phyloP scores from a whole-genome alignment of 2,888 invertebrate species.

The Spilosoma lubricipeda region DNA sequence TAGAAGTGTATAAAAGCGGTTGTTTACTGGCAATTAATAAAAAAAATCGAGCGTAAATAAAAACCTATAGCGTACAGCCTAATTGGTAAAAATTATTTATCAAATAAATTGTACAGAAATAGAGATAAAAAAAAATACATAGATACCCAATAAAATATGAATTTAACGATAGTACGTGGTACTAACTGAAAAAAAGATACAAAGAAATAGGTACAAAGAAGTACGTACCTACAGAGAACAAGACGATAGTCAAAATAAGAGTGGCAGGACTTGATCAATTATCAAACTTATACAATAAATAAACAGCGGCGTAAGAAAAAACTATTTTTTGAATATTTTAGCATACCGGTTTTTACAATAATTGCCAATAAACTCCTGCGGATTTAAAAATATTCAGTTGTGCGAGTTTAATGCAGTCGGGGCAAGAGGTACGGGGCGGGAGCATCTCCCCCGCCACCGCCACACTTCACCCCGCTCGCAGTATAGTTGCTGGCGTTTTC shows the following conservation, averaged over 20 bases:
- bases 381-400: conserved; percentile 19
- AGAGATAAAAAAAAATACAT: background rate
- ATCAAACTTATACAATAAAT: background rate
- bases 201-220: background rate
- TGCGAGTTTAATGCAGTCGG: conserved; percentile 1
- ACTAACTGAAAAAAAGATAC: background rate
- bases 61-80: background rate
- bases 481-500: background rate
- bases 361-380: conserved; percentile 31
- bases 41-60: background rate
- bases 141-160: background rate
- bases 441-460: background rate
- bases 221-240: too few species aligned
- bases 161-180: too few species aligned
- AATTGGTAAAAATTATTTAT: background rate
- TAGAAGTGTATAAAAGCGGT: background rate
- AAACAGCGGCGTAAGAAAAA: too few species aligned
- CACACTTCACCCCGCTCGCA: background rate
- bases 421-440: background rate
- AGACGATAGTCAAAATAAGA: too few species aligned
- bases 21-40: conserved; percentile 38
- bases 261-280: too few species aligned
- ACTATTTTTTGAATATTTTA: background rate
- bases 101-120: background rate
- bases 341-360: conserved; percentile 10